Evolutionary conservation across 92 coral and sea anemone species (phyloP).

Genomic region (Blastomussa wellsi): DNA sequence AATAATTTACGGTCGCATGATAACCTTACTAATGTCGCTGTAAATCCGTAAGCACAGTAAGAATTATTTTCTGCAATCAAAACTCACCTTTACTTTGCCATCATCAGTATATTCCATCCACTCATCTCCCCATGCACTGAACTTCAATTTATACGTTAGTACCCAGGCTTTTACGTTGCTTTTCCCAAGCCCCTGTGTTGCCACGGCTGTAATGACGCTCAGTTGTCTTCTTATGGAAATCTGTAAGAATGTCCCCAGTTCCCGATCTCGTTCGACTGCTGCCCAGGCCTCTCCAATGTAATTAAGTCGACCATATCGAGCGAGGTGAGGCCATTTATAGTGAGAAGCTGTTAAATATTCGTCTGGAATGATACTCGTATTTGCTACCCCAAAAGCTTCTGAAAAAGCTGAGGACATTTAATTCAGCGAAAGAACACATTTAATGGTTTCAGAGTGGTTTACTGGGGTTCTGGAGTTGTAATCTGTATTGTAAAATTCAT

Average conservation of each 20-base stretch:
- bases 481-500: too few species aligned
- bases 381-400: constrained; percentile 52
- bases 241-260: constrained; percentile 23
- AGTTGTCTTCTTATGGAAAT: constrained; percentile 45
- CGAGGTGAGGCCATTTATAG: background rate
- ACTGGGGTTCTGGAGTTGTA: too few species aligned
- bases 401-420: constrained; percentile 20
- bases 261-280: background rate
- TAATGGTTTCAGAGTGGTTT: background rate
- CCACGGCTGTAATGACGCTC: constrained; percentile 56
- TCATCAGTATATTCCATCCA: constrained; percentile 55
- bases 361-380: constrained; percentile 14
- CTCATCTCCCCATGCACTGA: constrained; percentile 54
- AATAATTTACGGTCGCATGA: too few species aligned
- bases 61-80: too few species aligned
- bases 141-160: constrained; percentile 31
- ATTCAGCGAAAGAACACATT: background rate
- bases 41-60: too few species aligned
- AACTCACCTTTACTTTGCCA: constrained; percentile 48
- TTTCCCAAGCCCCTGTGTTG: constrained; percentile 50
- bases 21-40: too few species aligned
- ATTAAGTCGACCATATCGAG: constrained; percentile 49
- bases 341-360: constrained; percentile 22
- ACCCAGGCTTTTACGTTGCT: constrained; percentile 38
- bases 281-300: background rate